Percentiles rank a stretch among this genome's conserved stretches.
These are phyloP conservation scores for Trichogramma pretiosum DNA, from an alignment of 1,140 invertebrate genomes.

Conservation along the genomic window DNA sequence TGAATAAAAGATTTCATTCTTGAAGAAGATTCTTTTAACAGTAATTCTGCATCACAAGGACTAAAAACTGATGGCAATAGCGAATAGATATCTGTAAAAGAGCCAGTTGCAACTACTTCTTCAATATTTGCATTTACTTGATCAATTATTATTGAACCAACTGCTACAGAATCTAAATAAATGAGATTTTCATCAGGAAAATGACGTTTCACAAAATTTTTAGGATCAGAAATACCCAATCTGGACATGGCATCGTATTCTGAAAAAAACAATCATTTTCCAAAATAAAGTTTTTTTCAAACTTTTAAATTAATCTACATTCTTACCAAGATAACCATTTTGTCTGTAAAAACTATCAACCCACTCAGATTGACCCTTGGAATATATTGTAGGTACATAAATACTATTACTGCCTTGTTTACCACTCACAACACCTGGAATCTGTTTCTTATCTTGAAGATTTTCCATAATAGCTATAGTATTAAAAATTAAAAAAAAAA, in stretches of 20 bases:
- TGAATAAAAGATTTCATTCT: conserved; percentile 33
- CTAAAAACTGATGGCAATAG: conserved; percentile 73
- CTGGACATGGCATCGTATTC: conserved; percentile 86
- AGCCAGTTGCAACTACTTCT: conserved; percentile 65
- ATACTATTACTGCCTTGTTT: conserved; percentile 62
- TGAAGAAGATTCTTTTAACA: conserved; percentile 59
- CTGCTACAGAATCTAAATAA: conserved; percentile 67
- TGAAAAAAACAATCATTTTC: conserved; percentile 28
- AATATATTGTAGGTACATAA: conserved; percentile 85
- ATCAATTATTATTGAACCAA: conserved; percentile 64
- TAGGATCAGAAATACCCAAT: conserved; percentile 80
- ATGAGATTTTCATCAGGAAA: conserved; percentile 64
- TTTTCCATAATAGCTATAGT: conserved; percentile 55
- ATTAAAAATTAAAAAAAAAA: conserved; percentile 15
- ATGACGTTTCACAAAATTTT: conserved; percentile 70
- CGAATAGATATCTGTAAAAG: conserved; percentile 71
- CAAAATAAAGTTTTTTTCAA: not conserved
- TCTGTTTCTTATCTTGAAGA: conserved; percentile 57
- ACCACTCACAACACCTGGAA: conserved; percentile 72
- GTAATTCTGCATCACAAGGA: conserved; percentile 62
- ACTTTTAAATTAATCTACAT: conserved; percentile 1
- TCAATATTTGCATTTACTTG: conserved; percentile 77
- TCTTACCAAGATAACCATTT: conserved; percentile 78
- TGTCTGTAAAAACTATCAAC: conserved; percentile 86
- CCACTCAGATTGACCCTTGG: conserved; percentile 80